Conservation (phyloP, 2,113 vertebrate species). For the Oreocharis arfaki region DNA sequence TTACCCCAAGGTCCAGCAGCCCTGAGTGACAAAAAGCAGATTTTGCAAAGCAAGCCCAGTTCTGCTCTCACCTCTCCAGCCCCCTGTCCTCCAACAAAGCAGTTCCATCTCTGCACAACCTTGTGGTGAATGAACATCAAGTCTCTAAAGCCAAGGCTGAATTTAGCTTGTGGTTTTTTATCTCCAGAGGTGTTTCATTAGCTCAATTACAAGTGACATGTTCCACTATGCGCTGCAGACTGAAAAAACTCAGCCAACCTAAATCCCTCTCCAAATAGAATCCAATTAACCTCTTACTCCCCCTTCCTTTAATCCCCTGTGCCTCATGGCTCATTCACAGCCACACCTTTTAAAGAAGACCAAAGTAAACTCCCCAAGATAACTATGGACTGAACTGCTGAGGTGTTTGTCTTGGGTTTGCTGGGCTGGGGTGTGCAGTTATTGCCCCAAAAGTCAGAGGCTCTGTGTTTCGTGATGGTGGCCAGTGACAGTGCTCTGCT, state of each 20-base stretch:
- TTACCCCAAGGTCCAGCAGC: neutral
- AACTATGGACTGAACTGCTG: neutral
- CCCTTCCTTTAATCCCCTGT: neutral
- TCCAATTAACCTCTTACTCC: constrained; percentile 39
- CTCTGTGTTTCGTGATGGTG: neutral
- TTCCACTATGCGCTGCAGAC: neutral
- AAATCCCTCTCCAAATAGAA: constrained; percentile 60
- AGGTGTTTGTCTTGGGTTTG: neutral
- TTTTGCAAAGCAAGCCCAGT: neutral
- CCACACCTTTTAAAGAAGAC: constrained; percentile 14
- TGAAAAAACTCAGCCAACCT: constrained; percentile 10
- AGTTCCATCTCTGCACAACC: neutral
- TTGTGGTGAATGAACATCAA: neutral
- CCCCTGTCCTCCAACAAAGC: neutral
- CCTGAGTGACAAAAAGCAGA: neutral
- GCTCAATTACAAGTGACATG: constrained; percentile 51
- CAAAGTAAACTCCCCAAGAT: neutral
- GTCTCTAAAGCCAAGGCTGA: neutral
- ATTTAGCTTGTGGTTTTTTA: neutral
- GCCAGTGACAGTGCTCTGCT: neutral
- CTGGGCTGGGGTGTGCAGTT: neutral
- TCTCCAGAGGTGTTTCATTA: constrained; percentile 64
- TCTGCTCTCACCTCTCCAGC: neutral
- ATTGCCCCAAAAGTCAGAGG: neutral
- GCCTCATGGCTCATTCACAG: neutral